Conservation (phyloP, 1,140 invertebrate genomes). For the Protaetia brevitarsis region DNA sequence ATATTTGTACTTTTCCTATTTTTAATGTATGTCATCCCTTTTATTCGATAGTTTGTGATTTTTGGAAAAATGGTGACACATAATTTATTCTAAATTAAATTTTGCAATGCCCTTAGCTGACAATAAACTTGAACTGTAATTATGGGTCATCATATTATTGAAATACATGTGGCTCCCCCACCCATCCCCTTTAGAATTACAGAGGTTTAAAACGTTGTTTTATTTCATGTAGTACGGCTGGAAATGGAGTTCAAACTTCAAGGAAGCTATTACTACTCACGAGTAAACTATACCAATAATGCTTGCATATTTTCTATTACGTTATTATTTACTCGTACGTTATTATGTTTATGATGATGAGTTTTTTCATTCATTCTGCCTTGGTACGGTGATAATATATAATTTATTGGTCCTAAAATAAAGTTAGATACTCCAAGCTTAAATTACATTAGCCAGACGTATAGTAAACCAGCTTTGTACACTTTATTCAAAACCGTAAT, state of each 20-base stretch:
- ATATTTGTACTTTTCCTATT: constrained; percentile 3
- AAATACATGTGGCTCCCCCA: neutral
- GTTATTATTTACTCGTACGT: constrained; percentile 39
- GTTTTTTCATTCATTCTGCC: constrained; percentile 38
- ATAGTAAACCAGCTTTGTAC: too few relatives aligned
- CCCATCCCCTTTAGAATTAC: neutral
- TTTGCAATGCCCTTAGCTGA: too few relatives aligned
- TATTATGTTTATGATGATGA: constrained; percentile 42
- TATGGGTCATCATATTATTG: constrained; percentile 4
- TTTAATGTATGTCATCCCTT: constrained; percentile 3
- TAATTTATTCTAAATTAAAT: neutral
- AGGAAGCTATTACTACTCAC: constrained; percentile 76
- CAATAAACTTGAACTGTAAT: neutral
- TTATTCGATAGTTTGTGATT: neutral
- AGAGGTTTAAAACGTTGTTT: constrained; percentile 36
- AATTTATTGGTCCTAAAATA: constrained; percentile 35
- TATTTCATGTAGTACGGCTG: constrained; percentile 77
- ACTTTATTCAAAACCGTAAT: neutral
- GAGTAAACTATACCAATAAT: constrained; percentile 48
- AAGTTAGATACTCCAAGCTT: neutral
- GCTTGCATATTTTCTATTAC: constrained; percentile 44
- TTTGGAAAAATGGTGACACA: constrained; percentile 2
- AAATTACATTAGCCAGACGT: neutral
- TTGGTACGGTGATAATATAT: constrained; percentile 32
- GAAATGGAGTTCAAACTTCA: constrained; percentile 93